phyloP scores from a whole-genome alignment of 2,797 vertebrate species.

The Trematomus bernacchii region DNA sequence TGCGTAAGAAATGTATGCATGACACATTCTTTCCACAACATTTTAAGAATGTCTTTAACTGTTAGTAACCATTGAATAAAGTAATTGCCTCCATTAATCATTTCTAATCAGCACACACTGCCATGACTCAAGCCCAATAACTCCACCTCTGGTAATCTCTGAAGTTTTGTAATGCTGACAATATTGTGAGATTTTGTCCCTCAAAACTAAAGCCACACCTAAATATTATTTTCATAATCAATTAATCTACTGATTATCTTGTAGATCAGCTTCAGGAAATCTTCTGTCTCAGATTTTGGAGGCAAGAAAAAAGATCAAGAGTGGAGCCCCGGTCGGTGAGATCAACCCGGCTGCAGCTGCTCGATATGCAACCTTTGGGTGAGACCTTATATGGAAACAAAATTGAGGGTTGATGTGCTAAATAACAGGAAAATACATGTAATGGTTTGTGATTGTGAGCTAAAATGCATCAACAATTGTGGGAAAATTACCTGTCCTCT shows the following conservation, averaged over 20 bases:
- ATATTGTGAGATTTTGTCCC: no score
- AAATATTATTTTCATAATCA: no score
- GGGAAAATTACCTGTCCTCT: no score
- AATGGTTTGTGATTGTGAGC: no score
- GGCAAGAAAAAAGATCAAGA: no score
- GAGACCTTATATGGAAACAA: constrained; percentile 55
- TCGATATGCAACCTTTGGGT: constrained; percentile 90
- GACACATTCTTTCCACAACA: neutral
- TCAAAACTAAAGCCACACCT: neutral
- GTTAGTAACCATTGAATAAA: neutral
- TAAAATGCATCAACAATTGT: no score
- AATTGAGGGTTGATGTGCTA: neutral
- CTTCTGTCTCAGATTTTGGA: neutral
- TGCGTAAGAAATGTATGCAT: neutral
- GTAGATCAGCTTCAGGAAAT: constrained; percentile 20
- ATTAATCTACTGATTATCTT: no score
- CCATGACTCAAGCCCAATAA: no score
- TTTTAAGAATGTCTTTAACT: neutral
- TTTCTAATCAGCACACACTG: neutral
- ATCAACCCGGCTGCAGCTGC: constrained; percentile 82
- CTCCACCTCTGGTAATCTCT: no score
- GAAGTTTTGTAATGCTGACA: no score
- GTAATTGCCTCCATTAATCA: neutral
- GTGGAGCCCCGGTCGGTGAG: constrained; percentile 31
- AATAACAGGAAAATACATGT: constrained; percentile 70